Base-by-base conservation (phyloP, 2,888 invertebrate genomes). In the Synanthedon andrenaeformis region DNA sequence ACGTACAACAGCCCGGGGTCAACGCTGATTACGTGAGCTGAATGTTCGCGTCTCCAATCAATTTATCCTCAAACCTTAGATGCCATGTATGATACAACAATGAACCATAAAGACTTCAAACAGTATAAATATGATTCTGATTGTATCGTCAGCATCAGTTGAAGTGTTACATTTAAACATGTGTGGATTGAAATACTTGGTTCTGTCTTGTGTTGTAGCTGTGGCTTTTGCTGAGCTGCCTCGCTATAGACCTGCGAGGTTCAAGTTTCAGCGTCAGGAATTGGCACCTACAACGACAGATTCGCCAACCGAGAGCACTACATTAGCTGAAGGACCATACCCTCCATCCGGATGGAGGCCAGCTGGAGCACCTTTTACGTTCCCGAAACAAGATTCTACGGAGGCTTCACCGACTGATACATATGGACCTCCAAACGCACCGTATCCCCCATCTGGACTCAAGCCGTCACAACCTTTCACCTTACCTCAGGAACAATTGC, bases 211-310 rank as follows among this genome's bases (percentile, higher is more conserved):
- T 63, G 57, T 79, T 28, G 54, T 76, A 42, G 66, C 64, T 10
- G 74, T 70, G 35, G 81, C 65, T 1, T 53, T 74, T 12, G 82
- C 82, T 76, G 85, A 85, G 59, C 79, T 70, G 35, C 88, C 88
- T 80, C 85, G 87, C 69, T 80, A 76, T 61, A 70, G 73, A 63
- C 78, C 81, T 45, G 82, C 82, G 81, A 82, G 84, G 79, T 82
- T 85, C 66, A 69, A 83, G 56, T 78, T 69, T 59, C 83, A 86
- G 74, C 75, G 87, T n/a, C 79, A 78, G 56, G 84, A 84, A 57
- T 59, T 88, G 50, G 82, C 78, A 19, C 83, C 87, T 6, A 80
- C 85, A 0, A 84, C 86, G 1, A 84, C 85, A 1, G 85, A 86
- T 23, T 69, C 75, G 12, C 67, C 82, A 0, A 69, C 73, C 0